Base-by-base conservation (phyloP, 2,113 vertebrate genomes). In the Proterorhinus semilunaris region DNA sequence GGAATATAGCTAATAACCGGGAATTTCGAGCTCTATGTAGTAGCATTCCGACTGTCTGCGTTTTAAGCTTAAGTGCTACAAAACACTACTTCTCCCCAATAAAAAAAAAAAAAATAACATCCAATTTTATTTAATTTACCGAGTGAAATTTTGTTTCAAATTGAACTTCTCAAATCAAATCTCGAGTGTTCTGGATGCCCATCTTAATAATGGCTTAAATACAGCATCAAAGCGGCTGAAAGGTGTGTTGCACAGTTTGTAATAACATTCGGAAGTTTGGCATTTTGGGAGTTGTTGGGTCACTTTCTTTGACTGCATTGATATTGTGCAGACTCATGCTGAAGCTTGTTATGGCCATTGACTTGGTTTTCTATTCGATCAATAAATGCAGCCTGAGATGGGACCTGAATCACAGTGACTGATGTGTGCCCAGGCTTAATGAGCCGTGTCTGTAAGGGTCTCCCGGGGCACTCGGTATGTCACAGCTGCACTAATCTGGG, bases 341-440 rank as follows among this genome's bases (percentile, higher is more conserved):
- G 36, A 76, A 75, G 21, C 3, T 8, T 49, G 49, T 62, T 58
- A 47, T 66, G 10, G 15, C 15, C 55, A 48, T 54, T 52, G 57
- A 21, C 13, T 53, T 48, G 44, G 62, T 61, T 75, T 50, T 52
- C 53, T 15, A 53, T n/a, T 44, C 36, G 71, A 87, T 87, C 82
- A 61, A 89, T 83, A 73, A 11, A 42, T 55, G 57, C 12, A 55
- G 67, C 15, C 11, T 4, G 62, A 73, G 51, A 47, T 21, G 57
- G 58, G 59, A 45, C 47, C 5, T 6, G 50, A 57, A 74, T 79
- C 78, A 48, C 15, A n/a, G 65, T 76, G 84, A 84, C 70, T 75
- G 78, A 87, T 76, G 76, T 68, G 64, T 27, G 7, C 10, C 43
- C 21, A 1, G 17, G 51, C 69, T 81, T 84, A 82, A 85, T 76